These are phyloP conservation scores for Euphonia xanthogaster DNA, from an alignment of 2,797 vertebrate genomes.

Conservation along the genomic window DNA sequence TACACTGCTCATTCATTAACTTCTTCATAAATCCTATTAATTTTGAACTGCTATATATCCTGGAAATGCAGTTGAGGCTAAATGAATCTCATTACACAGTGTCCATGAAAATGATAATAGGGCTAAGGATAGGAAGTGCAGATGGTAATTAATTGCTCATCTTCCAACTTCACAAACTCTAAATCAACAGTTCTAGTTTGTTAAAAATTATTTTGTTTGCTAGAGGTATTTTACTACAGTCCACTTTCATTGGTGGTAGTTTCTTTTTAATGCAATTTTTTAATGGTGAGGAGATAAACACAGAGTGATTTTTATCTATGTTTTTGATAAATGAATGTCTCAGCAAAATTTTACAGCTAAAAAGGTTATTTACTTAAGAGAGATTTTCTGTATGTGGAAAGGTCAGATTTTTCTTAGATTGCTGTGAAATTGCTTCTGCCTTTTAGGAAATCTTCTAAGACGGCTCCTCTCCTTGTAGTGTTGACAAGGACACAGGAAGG, in stretches of 20 bases:
- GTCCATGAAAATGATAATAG: slow-evolving; percentile 38
- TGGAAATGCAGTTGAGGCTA: slow-evolving; percentile 44
- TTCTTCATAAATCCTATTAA: slow-evolving; percentile 56
- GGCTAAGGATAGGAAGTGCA: slow-evolving; percentile 35
- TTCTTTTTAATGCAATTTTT: slow-evolving; percentile 58
- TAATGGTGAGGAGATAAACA: slow-evolving; percentile 71
- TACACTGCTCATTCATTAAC: slow-evolving; percentile 55
- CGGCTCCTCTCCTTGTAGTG: slow-evolving; percentile 72
- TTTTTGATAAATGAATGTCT: slow-evolving; percentile 78
- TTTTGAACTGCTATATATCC: slow-evolving; percentile 38
- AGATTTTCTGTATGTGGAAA: slow-evolving; percentile 82
- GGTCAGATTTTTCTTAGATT: slow-evolving; percentile 82
- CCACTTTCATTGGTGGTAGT: background rate
- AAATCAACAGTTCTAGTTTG: slow-evolving; percentile 43
- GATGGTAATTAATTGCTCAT: slow-evolving; percentile 63
- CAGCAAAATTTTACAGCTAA: slow-evolving; percentile 81
- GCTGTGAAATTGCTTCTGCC: slow-evolving; percentile 88
- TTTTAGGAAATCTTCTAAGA: slow-evolving; percentile 85
- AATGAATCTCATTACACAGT: slow-evolving; percentile 61
- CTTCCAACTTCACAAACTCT: slow-evolving; percentile 19
- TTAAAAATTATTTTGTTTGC: background rate
- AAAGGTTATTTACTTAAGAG: slow-evolving; percentile 89
- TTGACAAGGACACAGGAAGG: slow-evolving; percentile 85
- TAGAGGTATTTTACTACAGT: background rate
- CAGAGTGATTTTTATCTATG: slow-evolving; percentile 71